Base-by-base conservation (phyloP, 1,140 invertebrate species). In the Teleopsis dalmanni region DNA sequence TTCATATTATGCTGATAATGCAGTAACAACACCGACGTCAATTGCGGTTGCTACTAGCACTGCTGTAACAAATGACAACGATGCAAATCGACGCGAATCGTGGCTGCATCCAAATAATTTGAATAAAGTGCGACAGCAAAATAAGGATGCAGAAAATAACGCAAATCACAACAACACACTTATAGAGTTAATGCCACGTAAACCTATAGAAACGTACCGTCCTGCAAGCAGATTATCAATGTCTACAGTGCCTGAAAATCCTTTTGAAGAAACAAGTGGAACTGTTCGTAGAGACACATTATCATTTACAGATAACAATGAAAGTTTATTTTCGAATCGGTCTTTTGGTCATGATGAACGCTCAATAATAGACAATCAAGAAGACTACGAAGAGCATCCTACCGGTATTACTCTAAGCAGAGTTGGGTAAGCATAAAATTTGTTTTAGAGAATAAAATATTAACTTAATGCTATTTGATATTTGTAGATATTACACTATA, bases 401-500 rank as follows among this genome's bases (percentile, higher is more conserved):
- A 77, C 81, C 0, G 80, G 83, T 6, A 77, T 85, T 4, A 77
- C 76, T 13, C 57, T 85, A 2, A 75, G 72, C n/a, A 75, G 89
- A 4, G 75, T 79, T 2, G 90, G 86, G 2, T 55, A 46, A 33
- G 33, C n/a, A 47, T 23, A 2, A 54, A 19, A 54, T 27, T 45
- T 47, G 25, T 33, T 48, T 18, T 23, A n/a, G 34, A 43, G 8
- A 31, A 13, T 33, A 13, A 22, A 22, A 19, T 29, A 34, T 41
- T 34, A 4, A 4, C 11, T 13, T 36, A 42, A 23, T 26, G 14
- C 14, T 33, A 21, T 33, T 54, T 8, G 57, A 79, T 27, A 65
- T 74, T n/a, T n/a, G n/a, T 22, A 83, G 78, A 9, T 95, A 95
- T 71, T 95, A 91, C 69, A 93, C 87, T 0, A 81, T 88, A 36